A percentile compares a stretch with the other conserved stretches of the same genome.
Conservation (phyloP, 2,797 vertebrate species). For the Pangasius djambal region DNA sequence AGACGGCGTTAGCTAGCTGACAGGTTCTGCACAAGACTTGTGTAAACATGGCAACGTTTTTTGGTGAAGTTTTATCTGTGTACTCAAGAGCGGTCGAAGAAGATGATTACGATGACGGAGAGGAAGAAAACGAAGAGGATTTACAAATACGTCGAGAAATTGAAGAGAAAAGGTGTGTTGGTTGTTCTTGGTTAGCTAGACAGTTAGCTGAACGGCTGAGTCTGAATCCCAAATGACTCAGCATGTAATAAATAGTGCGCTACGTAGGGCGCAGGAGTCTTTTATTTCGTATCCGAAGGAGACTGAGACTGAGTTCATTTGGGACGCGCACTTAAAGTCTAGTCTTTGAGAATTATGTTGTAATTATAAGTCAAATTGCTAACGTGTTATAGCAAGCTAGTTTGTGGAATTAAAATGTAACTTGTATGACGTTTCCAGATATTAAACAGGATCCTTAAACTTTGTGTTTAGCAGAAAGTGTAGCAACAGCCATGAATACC, state of each 20-base stretch:
- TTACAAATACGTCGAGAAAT: slow-evolving; percentile 80
- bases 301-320: not conserved
- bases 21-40: not conserved
- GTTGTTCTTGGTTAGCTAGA: not conserved
- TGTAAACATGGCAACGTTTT: slow-evolving; percentile 87
- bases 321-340: not conserved
- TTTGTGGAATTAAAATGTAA: not conserved
- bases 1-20: not conserved
- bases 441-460: not conserved
- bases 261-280: not conserved
- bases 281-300: not conserved
- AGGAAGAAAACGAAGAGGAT: slow-evolving; percentile 78
- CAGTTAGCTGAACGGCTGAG: not conserved
- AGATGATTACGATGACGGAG: slow-evolving; percentile 78
- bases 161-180: slow-evolving; percentile 81
- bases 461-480: not conserved
- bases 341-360: not conserved
- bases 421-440: not conserved
- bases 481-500: not conserved
- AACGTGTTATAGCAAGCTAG: not conserved
- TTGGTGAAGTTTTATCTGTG: slow-evolving; percentile 87
- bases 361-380: not conserved
- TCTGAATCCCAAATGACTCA: not conserved
- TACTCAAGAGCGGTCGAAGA: slow-evolving; percentile 88
- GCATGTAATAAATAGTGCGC: too few relatives aligned